phyloP scores from a whole-genome alignment of 2,113 vertebrate genomes.

The Maccullochella peelii region DNA sequence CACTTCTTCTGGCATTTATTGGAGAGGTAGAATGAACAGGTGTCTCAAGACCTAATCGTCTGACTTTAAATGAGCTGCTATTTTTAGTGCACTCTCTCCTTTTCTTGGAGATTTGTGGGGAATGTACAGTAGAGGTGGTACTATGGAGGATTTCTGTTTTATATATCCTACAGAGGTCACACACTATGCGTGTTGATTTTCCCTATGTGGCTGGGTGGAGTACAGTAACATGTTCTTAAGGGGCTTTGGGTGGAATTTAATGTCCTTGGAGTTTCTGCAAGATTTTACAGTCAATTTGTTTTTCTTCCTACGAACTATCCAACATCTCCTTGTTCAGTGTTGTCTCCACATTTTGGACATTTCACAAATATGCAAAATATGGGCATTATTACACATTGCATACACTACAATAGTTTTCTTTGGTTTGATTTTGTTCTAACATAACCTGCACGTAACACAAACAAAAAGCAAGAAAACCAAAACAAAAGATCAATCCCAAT shows the following conservation, averaged over 20 bases:
- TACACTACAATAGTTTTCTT: not conserved
- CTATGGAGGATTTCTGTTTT: slow-evolving; percentile 38
- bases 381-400: not conserved
- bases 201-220: slow-evolving; percentile 2
- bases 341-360: not conserved
- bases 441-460: not conserved
- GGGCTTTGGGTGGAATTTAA: not conserved
- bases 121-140: slow-evolving; percentile 39
- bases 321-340: not conserved
- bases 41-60: slow-evolving; percentile 64
- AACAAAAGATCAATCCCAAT: not conserved
- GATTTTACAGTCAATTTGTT: slow-evolving; percentile 1
- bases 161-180: slow-evolving; percentile 15
- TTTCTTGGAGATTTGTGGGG: slow-evolving; percentile 49
- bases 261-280: not conserved
- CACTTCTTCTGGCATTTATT: slow-evolving; percentile 64
- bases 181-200: slow-evolving; percentile 14
- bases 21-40: slow-evolving; percentile 72
- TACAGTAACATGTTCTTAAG: slow-evolving; percentile 6
- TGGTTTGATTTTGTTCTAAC: not conserved
- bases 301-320: not conserved
- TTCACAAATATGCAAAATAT: not conserved
- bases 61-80: slow-evolving; percentile 71
- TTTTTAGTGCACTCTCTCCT: slow-evolving; percentile 60
- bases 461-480: too few species aligned